phyloP scores from a whole-genome alignment of 2,113 vertebrate genomes.

The Heteronetta atricapilla region DNA sequence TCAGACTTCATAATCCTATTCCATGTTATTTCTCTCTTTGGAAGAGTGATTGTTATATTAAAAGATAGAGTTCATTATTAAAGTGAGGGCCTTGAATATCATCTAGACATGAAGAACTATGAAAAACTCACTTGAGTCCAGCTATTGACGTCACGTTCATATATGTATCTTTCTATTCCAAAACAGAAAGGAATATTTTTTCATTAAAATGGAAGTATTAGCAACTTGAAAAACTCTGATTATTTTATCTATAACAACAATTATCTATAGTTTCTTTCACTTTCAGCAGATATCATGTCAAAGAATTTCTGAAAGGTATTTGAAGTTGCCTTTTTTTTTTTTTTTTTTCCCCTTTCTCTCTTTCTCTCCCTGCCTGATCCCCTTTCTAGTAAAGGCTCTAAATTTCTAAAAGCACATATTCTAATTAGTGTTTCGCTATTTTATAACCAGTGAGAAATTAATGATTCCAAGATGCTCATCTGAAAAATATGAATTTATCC shows the following conservation, averaged over 20 bases:
- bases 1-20: not conserved
- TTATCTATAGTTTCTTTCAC: not conserved
- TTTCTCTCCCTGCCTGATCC: not conserved
- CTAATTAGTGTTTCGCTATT: constrained; percentile 22
- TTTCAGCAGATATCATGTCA: not conserved
- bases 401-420: constrained; percentile 50
- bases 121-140: not conserved
- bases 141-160: not conserved
- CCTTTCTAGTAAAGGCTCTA: constrained; percentile 50
- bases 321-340: no score
- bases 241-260: not conserved
- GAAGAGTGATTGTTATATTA: not conserved
- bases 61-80: not conserved
- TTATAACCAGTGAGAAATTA: constrained; percentile 15
- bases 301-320: constrained; percentile 15
- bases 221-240: not conserved
- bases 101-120: not conserved
- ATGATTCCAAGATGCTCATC: not conserved
- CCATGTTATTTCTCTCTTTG: not conserved
- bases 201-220: not conserved
- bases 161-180: not conserved
- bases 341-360: no score
- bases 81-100: not conserved
- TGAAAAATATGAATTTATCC: not conserved
- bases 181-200: not conserved